These are phyloP conservation scores for Microcebus ravelobensis DNA, from an alignment of 2,113 vertebrate species.

Conservation along the genomic window DNA sequence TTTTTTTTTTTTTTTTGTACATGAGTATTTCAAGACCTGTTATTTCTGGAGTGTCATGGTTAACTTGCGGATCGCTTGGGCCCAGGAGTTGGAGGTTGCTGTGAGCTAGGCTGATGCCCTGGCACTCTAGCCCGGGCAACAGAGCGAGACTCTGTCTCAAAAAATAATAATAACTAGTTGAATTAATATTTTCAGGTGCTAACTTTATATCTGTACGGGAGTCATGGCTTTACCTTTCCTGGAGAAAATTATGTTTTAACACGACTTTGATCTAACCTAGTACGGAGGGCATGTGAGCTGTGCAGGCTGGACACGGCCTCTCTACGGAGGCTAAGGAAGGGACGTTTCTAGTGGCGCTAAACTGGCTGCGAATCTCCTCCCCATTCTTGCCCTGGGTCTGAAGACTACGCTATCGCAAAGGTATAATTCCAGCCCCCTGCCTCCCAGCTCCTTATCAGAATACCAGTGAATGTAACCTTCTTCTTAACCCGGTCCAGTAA, in stretches of 20 bases:
- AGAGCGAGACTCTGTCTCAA: too few species aligned
- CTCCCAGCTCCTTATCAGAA: background rate
- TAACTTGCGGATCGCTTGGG: too few species aligned
- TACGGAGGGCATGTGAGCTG: background rate
- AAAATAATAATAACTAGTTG: too few species aligned
- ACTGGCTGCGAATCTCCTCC: background rate
- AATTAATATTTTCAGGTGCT: too few species aligned
- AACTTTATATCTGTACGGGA: background rate
- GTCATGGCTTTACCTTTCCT: background rate
- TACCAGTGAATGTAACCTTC: background rate
- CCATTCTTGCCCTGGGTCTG: background rate
- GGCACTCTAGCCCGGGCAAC: too few species aligned
- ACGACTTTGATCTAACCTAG: background rate
- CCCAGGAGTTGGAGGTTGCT: too few species aligned
- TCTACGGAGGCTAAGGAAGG: background rate
- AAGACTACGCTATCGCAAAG: background rate
- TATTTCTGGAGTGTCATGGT: too few species aligned
- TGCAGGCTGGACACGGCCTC: background rate
- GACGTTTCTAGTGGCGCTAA: background rate
- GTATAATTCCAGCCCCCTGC: background rate
- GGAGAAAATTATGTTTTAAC: conserved; percentile 8
- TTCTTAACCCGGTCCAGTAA: background rate
- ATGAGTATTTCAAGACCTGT: too few species aligned
- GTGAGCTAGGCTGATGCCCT: too few species aligned
- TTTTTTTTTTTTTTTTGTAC: too few species aligned